Conservation (phyloP, 2,113 vertebrate genomes). For the Euleptes europaea region DNA sequence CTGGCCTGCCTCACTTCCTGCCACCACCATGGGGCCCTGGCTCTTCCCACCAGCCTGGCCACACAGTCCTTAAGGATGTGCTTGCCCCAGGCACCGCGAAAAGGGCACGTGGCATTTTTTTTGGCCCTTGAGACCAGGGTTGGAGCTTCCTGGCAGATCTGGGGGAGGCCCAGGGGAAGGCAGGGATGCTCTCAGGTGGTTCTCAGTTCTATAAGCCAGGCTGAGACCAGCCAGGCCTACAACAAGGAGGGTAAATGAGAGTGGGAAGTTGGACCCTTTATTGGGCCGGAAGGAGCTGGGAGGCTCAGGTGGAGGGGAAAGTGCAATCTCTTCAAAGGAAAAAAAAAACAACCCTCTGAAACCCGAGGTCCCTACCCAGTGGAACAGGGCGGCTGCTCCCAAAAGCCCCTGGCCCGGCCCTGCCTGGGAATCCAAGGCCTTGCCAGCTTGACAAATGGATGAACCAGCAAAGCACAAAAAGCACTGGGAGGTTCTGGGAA, state of each 20-base stretch:
- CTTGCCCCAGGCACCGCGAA: background rate
- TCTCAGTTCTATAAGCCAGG: background rate
- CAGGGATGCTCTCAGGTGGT: background rate
- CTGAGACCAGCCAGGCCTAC: background rate
- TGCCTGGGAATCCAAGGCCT: slow-evolving; percentile 18
- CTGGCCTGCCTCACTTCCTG: background rate
- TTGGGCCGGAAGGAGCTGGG: background rate
- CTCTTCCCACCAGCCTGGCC: background rate
- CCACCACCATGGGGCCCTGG: rapidly evolving
- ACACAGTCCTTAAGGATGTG: background rate
- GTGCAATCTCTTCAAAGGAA: slow-evolving; percentile 59
- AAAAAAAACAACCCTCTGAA: slow-evolving; percentile 55
- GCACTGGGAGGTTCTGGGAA: slow-evolving; percentile 18
- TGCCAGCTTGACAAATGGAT: slow-evolving; percentile 26
- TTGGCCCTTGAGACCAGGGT: background rate
- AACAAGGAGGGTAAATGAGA: background rate
- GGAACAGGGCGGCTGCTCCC: slow-evolving; percentile 28
- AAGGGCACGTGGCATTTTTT: background rate
- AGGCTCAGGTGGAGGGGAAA: slow-evolving; percentile 11
- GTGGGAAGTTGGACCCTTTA: background rate
- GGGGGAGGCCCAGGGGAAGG: background rate
- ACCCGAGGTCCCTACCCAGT: slow-evolving; percentile 38
- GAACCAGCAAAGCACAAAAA: slow-evolving; percentile 34
- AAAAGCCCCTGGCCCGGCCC: slow-evolving; percentile 40
- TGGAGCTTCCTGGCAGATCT: background rate